phyloP scores from a whole-genome alignment of 2,113 vertebrate genomes.

The Lophotis ruficrista region DNA sequence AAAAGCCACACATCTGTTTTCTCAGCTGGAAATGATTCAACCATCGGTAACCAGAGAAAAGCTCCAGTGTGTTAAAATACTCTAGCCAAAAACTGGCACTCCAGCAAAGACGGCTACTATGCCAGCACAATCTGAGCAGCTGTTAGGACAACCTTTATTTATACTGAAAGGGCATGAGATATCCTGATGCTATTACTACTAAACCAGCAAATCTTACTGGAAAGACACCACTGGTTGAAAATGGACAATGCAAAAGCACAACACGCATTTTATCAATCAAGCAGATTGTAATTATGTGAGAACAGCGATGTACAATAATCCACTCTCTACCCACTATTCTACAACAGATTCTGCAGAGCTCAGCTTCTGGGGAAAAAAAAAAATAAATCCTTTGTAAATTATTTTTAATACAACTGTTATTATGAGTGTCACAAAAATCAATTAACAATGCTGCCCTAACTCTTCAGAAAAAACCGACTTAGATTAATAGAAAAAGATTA shows the following conservation, averaged over 20 bases:
- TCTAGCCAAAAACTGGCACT: slow-evolving; percentile 45
- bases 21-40: slow-evolving; percentile 53
- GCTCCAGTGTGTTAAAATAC: neutral
- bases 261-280: slow-evolving; percentile 31
- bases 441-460: slow-evolving; percentile 68
- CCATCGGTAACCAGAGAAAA: slow-evolving; percentile 44
- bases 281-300: slow-evolving; percentile 24
- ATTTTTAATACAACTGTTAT: slow-evolving; percentile 66
- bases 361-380: neutral
- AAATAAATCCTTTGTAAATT: slow-evolving; percentile 41
- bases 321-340: slow-evolving; percentile 18
- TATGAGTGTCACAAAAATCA: slow-evolving; percentile 65
- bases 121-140: slow-evolving; percentile 41
- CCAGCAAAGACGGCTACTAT: neutral
- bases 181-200: neutral
- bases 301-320: slow-evolving; percentile 34
- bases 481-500: slow-evolving; percentile 61
- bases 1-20: slow-evolving; percentile 60
- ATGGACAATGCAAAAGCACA: neutral
- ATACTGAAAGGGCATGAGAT: neutral
- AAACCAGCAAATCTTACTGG: neutral
- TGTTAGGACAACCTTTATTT: slow-evolving; percentile 49
- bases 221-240: neutral
- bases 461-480: slow-evolving; percentile 32
- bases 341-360: slow-evolving; percentile 19